A percentile compares a stretch with the other conserved stretches of the same genome.
Conservation (phyloP, 2,113 vertebrate species). For the Syngnathoides biaculeatus region DNA sequence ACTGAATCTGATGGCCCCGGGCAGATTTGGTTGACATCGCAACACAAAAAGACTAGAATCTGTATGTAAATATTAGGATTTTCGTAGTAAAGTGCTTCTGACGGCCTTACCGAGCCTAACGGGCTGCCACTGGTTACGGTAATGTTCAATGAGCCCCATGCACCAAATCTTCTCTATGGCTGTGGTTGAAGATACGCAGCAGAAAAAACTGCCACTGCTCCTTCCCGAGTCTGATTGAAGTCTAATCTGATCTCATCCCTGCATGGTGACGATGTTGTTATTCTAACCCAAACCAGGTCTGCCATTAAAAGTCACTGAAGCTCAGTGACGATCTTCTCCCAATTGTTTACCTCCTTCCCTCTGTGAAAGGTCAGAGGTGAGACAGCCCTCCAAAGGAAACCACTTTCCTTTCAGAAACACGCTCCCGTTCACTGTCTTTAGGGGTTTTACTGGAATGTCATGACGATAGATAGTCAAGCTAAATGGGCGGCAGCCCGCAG, state of each 20-base stretch:
- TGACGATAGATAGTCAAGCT: slow-evolving; percentile 68
- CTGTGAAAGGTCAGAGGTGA: slow-evolving; percentile 72
- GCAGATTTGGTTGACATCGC: too few species aligned
- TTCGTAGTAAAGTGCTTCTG: too few species aligned
- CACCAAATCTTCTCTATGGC: slow-evolving; percentile 2
- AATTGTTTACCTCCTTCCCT: slow-evolving; percentile 70
- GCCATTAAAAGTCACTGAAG: slow-evolving; percentile 84
- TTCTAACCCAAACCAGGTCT: slow-evolving; percentile 81
- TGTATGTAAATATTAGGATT: too few species aligned
- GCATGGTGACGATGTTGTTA: slow-evolving; percentile 70
- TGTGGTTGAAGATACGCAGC: slow-evolving; percentile 24
- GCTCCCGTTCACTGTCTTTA: slow-evolving; percentile 45
- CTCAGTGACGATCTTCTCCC: slow-evolving; percentile 75
- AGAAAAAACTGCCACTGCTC: slow-evolving; percentile 13
- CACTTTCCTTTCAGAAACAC: slow-evolving; percentile 46
- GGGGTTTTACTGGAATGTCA: slow-evolving; percentile 76
- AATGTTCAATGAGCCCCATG: not conserved
- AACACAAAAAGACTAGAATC: too few species aligned
- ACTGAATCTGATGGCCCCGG: too few species aligned
- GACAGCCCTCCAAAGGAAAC: slow-evolving; percentile 67
- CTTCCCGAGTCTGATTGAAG: slow-evolving; percentile 18
- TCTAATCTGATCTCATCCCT: slow-evolving; percentile 68
- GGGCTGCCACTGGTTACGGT: too few species aligned
- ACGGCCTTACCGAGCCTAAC: too few species aligned
- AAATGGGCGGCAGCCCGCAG: slow-evolving; percentile 45